Evolutionary conservation across 2,113 vertebrate species (phyloP), one percentile per base, ranked within the genome.

Genomic region (Melanostigma gelatinosum): DNA sequence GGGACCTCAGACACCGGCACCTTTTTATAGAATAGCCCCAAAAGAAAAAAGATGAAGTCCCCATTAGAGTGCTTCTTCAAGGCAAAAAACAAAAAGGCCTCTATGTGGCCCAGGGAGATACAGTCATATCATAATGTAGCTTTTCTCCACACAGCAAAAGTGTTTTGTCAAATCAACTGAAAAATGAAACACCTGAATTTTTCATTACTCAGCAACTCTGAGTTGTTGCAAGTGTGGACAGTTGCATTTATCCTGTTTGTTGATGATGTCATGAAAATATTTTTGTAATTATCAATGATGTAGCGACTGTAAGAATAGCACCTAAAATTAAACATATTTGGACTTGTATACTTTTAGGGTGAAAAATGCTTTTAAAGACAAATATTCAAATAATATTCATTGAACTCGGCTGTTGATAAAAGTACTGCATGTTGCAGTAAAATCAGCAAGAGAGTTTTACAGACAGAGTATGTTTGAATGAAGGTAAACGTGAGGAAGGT

Each of bases 1-100:
- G 94, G 94, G 94, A 95, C 91, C 86, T 80, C 40, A 87, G 84
- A 89, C 83, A 89, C 87, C 71, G 82, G 87, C 88, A 91, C 92
- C 92, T 93, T 94, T 94, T 93, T 93, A 93, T 93, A 95, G 91
- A 93, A 92, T 70, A 85, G 86, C 83, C 91, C 93, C 88, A 76
- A 84, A 91, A 94, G 87, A 88, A 87, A 90, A 89, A 91, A 89
- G 86, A 92, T 93, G 90, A 90, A 94, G 92, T 91, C 87, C 89
- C 91, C 85, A 87, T 93, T 89, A 94, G 61, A 76, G 70, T 74
- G 80, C 80, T 89, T 89, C 83, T 88, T 87, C 66, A 71, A 88
- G 82, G 64, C 22, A 79, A 76, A 75, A 69, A 58, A 58, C 40
- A 84, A 85, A 77, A 86, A 84, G 54, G 82, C 75, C 79, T 87